These are phyloP conservation scores for Triplophysa tibetana DNA, from an alignment of 2,113 vertebrate species.

Conservation along the genomic window DNA sequence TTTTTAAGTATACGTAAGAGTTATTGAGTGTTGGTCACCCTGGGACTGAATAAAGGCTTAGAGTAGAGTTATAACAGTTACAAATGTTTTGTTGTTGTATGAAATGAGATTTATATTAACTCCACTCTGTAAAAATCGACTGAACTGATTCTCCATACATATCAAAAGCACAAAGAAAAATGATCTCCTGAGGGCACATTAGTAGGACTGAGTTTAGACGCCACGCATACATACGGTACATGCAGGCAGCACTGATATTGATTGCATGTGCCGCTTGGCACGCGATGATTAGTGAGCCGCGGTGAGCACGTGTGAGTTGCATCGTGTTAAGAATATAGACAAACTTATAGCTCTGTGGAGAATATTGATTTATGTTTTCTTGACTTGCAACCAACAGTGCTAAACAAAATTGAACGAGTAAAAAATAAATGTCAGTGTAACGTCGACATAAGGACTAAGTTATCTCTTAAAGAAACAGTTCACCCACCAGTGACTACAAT, in stretches of 20 bases:
- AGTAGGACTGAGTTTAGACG: neutral
- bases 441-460: neutral
- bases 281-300: slow-evolving; percentile 2
- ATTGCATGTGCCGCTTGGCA: neutral
- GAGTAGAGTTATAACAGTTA: neutral
- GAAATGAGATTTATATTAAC: slow-evolving; percentile 28
- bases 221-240: neutral
- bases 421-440: neutral
- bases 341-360: neutral
- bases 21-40: neutral
- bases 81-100: slow-evolving; percentile 2
- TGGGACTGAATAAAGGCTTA: neutral
- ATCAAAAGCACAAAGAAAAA: neutral
- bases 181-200: neutral
- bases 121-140: neutral
- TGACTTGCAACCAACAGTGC: neutral
- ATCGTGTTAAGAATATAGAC: slow-evolving; percentile 19
- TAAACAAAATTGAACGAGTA: neutral
- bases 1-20: neutral
- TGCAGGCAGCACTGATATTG: neutral
- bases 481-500: too few species aligned
- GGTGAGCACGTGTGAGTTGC: neutral
- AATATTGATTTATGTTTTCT: neutral
- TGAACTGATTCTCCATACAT: neutral
- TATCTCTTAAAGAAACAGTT: neutral